Conservation (phyloP, 2,113 vertebrate genomes). For the Lampris megalopsis region DNA sequence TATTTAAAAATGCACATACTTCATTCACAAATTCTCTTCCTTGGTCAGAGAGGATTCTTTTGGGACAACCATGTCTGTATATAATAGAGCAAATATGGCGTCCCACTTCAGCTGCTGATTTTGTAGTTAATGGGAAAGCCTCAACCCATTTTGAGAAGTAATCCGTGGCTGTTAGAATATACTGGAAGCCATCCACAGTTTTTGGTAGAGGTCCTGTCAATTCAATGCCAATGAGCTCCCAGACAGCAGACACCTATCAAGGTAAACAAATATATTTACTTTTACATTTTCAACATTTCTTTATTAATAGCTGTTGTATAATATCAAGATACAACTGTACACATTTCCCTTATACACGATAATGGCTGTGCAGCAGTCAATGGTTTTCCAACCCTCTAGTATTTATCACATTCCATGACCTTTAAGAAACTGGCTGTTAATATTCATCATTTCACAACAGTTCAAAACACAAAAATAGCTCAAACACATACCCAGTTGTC, state of each 20-base stretch:
- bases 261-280: not conserved
- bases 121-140: conserved; percentile 28
- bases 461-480: not conserved
- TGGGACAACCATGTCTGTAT: conserved; percentile 37
- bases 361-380: conserved; percentile 24
- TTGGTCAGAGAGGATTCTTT: conserved; percentile 38
- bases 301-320: not conserved
- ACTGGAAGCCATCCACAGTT: conserved; percentile 28
- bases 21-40: conserved; percentile 41
- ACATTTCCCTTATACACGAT: conserved; percentile 32
- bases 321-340: conserved; percentile 19
- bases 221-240: conserved; percentile 33
- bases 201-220: conserved; percentile 30
- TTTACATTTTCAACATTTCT: not conserved
- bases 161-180: conserved; percentile 31
- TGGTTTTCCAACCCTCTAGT: conserved; percentile 31
- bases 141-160: conserved; percentile 26
- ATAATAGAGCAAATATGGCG: conserved; percentile 9
- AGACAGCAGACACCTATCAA: conserved; percentile 31
- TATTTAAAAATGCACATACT: conserved; percentile 22
- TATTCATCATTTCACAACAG: not conserved
- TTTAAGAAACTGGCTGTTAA: conserved; percentile 9
- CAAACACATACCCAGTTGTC: conserved; percentile 40
- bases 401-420: conserved; percentile 37
- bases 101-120: conserved; percentile 26